Conservation (phyloP, 2,888 invertebrate genomes). For the Drosophila barbarae region DNA sequence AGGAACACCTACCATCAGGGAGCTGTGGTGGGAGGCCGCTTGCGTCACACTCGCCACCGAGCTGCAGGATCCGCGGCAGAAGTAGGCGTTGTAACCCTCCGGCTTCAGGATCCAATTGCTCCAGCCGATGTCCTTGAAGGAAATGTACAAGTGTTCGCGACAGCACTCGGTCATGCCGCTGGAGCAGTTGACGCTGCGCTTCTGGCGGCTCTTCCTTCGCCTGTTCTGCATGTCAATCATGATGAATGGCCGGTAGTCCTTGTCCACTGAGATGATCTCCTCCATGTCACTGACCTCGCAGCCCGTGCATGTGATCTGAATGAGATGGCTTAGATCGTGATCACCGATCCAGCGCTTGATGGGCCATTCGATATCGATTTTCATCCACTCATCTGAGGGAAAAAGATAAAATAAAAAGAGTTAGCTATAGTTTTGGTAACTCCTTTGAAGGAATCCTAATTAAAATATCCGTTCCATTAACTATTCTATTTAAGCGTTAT, state of each 20-base stretch:
- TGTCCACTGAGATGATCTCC: conserved; percentile 85
- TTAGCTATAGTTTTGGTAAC: not conserved
- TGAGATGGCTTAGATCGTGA: conserved; percentile 84
- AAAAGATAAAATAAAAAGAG: not conserved
- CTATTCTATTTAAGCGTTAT: not conserved
- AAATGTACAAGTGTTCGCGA: conserved; percentile 89
- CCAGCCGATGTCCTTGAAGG: conserved; percentile 92
- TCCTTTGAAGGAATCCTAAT: not conserved
- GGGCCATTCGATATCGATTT: conserved; percentile 88
- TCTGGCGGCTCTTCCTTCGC: conserved; percentile 81
- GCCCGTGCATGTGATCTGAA: conserved; percentile 89
- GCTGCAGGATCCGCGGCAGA: conserved; percentile 90
- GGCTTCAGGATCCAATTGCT: conserved; percentile 93
- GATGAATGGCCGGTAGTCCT: conserved; percentile 87
- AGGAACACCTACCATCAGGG: conserved; percentile 84
- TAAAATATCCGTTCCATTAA: not conserved
- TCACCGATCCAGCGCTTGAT: conserved; percentile 88
- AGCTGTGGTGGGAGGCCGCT: conserved; percentile 85
- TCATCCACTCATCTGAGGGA: conserved; percentile 87
- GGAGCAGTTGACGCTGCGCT: conserved; percentile 85
- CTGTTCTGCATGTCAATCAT: conserved; percentile 89
- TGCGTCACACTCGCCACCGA: conserved; percentile 86
- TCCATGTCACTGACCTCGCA: conserved; percentile 84
- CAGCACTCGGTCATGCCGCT: conserved; percentile 89
- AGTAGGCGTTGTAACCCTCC: conserved; percentile 91